A percentile compares a stretch with the other conserved stretches of the same genome.
Evolutionary conservation across 2,113 vertebrate genomes (phyloP).

Genomic region (Crocuta crocuta): DNA sequence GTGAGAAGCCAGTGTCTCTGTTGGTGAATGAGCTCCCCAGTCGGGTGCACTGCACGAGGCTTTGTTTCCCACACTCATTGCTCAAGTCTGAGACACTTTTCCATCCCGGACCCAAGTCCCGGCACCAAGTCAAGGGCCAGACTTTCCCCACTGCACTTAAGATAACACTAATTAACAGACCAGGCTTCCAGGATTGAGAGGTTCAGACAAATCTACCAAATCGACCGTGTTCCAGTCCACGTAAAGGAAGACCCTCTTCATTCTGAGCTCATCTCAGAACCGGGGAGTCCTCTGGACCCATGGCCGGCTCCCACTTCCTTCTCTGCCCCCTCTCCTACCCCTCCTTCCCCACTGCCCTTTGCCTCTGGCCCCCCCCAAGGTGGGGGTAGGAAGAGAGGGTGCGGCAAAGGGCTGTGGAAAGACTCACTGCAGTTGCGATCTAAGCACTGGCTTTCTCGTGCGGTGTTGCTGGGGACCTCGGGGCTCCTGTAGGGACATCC

Average conservation of each 20-base stretch:
- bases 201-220: not conserved
- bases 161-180: not conserved
- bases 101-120: not conserved
- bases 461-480: accelerated
- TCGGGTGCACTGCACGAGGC: accelerated
- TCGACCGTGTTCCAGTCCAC: not conserved
- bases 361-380: not conserved
- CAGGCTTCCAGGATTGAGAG: not conserved
- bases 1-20: not conserved
- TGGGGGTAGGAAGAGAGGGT: not conserved
- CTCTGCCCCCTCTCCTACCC: not conserved
- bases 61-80: not conserved
- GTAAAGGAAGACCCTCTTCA: not conserved
- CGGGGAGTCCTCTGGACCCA: accelerated
- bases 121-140: no score
- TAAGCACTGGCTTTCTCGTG: accelerated
- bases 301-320: not conserved
- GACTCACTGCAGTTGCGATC: not conserved
- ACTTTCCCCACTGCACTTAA: accelerated
- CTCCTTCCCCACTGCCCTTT: no score
- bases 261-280: not conserved
- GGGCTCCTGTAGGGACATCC: accelerated
- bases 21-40: not conserved
- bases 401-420: no score
- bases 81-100: no score